Percentiles rank a stretch among this genome's conserved stretches.
Conservation (phyloP, 2,797 vertebrate genomes). For the Numenius phaeopus region DNA sequence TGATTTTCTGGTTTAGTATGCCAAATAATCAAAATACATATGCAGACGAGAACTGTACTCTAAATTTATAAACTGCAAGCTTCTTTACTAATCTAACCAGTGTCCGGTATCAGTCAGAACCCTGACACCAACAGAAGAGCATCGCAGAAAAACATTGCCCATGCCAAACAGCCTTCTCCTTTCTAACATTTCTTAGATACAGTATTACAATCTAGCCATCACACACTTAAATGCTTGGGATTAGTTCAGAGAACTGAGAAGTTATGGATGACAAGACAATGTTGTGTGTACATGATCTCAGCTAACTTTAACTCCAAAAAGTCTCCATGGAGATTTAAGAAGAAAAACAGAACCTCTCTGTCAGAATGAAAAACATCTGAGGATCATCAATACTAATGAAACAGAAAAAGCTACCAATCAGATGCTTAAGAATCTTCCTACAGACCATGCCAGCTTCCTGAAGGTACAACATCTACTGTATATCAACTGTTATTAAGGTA, state of each 20-base stretch:
- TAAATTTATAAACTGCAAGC: not conserved
- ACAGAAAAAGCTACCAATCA: not conserved
- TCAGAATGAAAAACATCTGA: not conserved
- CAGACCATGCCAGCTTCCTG: not conserved
- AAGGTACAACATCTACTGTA: not conserved
- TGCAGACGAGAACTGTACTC: not conserved
- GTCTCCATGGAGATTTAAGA: not conserved
- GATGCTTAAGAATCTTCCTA: not conserved
- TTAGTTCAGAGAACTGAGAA: conserved; percentile 5
- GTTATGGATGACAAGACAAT: not conserved
- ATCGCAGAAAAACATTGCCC: not conserved
- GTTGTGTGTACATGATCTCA: not conserved
- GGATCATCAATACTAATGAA: not conserved
- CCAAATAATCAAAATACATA: not conserved
- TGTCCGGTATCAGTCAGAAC: not conserved
- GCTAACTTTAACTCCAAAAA: not conserved
- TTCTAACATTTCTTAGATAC: not conserved
- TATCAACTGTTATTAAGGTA: not conserved
- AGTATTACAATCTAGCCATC: not conserved
- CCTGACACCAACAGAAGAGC: not conserved
- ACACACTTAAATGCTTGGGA: not conserved
- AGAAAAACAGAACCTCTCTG: not conserved
- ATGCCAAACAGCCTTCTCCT: not conserved
- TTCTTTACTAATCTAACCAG: not conserved
- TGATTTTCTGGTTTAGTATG: not conserved